phyloP scores from a whole-genome alignment of 2,888 invertebrate genomes.

The Drosophila robusta region DNA sequence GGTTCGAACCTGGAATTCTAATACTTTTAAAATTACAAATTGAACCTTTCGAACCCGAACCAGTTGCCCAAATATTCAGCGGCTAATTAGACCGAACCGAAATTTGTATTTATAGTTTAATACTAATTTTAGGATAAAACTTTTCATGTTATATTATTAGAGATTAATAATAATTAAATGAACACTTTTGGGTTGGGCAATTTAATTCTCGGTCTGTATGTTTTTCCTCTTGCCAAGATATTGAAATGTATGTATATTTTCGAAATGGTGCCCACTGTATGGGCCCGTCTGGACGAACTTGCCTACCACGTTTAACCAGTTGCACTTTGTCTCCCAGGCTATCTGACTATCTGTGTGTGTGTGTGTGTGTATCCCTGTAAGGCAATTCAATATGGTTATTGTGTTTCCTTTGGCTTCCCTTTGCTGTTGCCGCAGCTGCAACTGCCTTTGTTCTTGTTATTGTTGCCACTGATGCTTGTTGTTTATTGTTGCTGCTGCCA shows the following conservation, averaged over 20 bases:
- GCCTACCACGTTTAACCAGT: slow-evolving; percentile 32
- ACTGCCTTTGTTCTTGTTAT: slow-evolving; percentile 5
- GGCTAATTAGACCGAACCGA: too few relatives aligned
- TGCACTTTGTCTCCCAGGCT: slow-evolving; percentile 43
- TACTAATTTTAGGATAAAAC: too few relatives aligned
- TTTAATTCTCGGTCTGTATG: neutral
- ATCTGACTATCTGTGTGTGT: slow-evolving; percentile 15
- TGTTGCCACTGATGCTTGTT: slow-evolving; percentile 45
- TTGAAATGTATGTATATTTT: slow-evolving; percentile 44
- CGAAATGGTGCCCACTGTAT: slow-evolving; percentile 24
- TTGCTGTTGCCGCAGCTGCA: slow-evolving; percentile 23
- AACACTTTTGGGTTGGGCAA: too few relatives aligned
- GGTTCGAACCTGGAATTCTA: too few relatives aligned
- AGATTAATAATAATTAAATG: too few relatives aligned
- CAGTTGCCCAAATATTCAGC: too few relatives aligned
- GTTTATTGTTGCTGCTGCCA: slow-evolving; percentile 53
- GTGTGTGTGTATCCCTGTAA: slow-evolving; percentile 28
- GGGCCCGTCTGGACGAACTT: neutral
- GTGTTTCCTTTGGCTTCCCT: slow-evolving; percentile 47
- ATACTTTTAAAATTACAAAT: too few relatives aligned
- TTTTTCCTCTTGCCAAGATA: slow-evolving; percentile 19
- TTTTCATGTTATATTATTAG: too few relatives aligned
- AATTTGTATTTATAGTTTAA: too few relatives aligned
- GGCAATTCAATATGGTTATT: slow-evolving; percentile 54
- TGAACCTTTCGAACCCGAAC: too few relatives aligned